Conservation (phyloP, 2,888 invertebrate species). For the Watsonalla binaria region DNA sequence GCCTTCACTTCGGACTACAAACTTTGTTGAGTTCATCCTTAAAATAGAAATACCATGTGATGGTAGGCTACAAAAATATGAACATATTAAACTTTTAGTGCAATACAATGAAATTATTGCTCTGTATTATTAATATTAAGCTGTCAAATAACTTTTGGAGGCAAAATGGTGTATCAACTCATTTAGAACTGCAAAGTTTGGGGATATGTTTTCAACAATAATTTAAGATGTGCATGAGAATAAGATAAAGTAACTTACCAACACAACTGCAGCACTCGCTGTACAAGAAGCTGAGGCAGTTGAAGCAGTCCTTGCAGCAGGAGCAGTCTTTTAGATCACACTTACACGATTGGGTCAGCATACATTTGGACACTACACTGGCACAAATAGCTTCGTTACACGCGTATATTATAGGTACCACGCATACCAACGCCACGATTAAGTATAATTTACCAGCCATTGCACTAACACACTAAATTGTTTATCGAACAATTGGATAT, state of each 20-base stretch:
- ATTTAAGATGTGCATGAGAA: not conserved
- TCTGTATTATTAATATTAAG: too few species aligned
- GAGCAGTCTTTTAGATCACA: constrained; percentile 95
- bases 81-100: too few species aligned
- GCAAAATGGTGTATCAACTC: too few species aligned
- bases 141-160: too few species aligned
- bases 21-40: too few species aligned
- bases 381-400: constrained; percentile 98
- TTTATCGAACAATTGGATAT: constrained; percentile 26
- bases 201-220: too few species aligned
- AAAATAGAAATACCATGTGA: too few species aligned
- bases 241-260: constrained; percentile 82
- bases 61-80: too few species aligned
- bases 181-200: too few species aligned
- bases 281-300: constrained; percentile 92
- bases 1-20: too few species aligned
- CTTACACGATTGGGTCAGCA: constrained; percentile 97
- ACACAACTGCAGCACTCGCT: constrained; percentile 98
- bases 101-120: too few species aligned
- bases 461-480: constrained; percentile 22
- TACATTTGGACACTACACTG: constrained; percentile 97
- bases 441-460: constrained; percentile 62
- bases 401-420: constrained; percentile 62
- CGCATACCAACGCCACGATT: constrained; percentile 47
- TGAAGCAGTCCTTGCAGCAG: constrained; percentile 96